A percentile compares a stretch with the other conserved stretches of the same genome.
phyloP scores from a whole-genome alignment of 1,140 invertebrate species.

The Alviniconcha marisindica region DNA sequence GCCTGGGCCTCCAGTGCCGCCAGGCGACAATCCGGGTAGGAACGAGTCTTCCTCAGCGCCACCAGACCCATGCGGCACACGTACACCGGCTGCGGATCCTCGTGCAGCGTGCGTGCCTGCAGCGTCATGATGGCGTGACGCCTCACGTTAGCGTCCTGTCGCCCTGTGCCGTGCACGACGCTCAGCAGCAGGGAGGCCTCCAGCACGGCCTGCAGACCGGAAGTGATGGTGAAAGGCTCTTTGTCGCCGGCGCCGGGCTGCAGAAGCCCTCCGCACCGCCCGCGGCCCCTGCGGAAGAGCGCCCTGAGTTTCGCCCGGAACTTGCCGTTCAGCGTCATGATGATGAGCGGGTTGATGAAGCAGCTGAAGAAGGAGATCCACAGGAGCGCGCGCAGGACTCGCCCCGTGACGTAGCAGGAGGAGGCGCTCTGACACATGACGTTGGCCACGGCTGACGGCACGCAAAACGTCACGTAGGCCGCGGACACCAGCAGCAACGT shows the following conservation, averaged over 20 bases:
- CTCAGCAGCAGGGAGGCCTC: slow-evolving; percentile 48
- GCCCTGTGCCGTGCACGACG: slow-evolving; percentile 29
- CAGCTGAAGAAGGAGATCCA: slow-evolving; percentile 54
- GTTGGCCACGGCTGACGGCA: slow-evolving; percentile 37
- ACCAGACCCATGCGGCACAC: not conserved
- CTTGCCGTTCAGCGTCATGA: slow-evolving; percentile 49
- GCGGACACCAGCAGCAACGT: slow-evolving; percentile 43
- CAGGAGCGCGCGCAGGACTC: slow-evolving; percentile 26
- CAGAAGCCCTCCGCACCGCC: not conserved
- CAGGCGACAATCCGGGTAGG: slow-evolving; percentile 13
- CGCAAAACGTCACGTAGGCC: slow-evolving; percentile 40
- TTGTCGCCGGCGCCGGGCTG: not conserved
- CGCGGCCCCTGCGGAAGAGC: not conserved
- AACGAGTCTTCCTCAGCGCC: slow-evolving; percentile 29
- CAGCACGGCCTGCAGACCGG: slow-evolving; percentile 45
- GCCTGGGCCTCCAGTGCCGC: no score
- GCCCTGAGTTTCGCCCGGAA: slow-evolving; percentile 35
- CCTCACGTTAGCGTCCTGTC: slow-evolving; percentile 10
- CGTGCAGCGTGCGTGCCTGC: not conserved
- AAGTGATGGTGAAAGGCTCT: slow-evolving; percentile 44
- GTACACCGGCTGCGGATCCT: not conserved
- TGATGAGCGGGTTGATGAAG: slow-evolving; percentile 51
- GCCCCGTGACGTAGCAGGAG: not conserved
- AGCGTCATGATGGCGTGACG: slow-evolving; percentile 4
- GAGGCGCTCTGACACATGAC: slow-evolving; percentile 14